Percentiles rank a stretch among this genome's conserved stretches.
Evolutionary conservation across 1,140 invertebrate species (phyloP).

Genomic region (Atta colombica): DNA sequence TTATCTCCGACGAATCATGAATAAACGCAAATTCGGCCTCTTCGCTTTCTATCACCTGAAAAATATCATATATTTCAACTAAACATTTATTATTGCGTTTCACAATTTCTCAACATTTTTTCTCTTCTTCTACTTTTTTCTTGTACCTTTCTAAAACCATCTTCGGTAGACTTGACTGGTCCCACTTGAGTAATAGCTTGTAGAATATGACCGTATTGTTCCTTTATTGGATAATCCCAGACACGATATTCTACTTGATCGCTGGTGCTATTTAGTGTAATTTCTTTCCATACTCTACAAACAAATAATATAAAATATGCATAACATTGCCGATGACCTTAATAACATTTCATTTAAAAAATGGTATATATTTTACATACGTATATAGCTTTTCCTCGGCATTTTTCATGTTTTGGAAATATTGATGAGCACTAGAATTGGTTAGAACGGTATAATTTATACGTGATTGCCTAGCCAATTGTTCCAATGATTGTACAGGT

Average conservation of each 20-base stretch:
- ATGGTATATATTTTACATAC: slow-evolving; percentile 83
- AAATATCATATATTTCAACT: not conserved
- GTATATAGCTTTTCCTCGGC: slow-evolving; percentile 95
- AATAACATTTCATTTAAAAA: not conserved
- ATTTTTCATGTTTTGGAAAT: slow-evolving; percentile 97
- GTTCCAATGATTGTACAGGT: slow-evolving; percentile 95
- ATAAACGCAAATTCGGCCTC: slow-evolving; percentile 96
- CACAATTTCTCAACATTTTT: not conserved
- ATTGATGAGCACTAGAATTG: slow-evolving; percentile 92
- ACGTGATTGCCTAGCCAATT: slow-evolving; percentile 94
- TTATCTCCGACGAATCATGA: slow-evolving; percentile 94
- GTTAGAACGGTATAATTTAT: slow-evolving; percentile 97
- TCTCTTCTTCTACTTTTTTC: not conserved
- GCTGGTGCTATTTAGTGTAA: slow-evolving; percentile 92
- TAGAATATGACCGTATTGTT: slow-evolving; percentile 95
- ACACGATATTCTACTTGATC: slow-evolving; percentile 93
- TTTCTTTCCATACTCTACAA: slow-evolving; percentile 94
- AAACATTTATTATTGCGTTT: not conserved
- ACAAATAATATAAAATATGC: slow-evolving; percentile 34
- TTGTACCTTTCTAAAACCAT: slow-evolving; percentile 91
- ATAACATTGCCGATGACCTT: not conserved
- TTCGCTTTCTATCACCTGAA: slow-evolving; percentile 90
- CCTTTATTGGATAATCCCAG: slow-evolving; percentile 97
- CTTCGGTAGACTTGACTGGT: slow-evolving; percentile 89
- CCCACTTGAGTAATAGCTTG: slow-evolving; percentile 93